Evolutionary conservation across 2,113 vertebrate genomes (phyloP), one percentile per base, ranked within the genome.

Genomic region (Equus quagga): DNA sequence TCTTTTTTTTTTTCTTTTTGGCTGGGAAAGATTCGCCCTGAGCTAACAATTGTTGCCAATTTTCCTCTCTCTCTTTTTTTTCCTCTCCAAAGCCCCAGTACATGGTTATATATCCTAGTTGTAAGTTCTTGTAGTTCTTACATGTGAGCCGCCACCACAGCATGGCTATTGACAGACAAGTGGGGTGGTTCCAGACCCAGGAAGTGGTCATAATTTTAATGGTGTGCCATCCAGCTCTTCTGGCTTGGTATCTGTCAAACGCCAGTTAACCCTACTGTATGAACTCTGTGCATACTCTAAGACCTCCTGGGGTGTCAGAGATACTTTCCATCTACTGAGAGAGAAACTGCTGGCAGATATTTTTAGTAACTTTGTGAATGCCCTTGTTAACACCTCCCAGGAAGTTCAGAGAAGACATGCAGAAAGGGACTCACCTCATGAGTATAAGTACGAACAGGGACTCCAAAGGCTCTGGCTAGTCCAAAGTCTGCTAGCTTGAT

Each of bases 401-500:
- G 79, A 93, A 95, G 26, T 70, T 87, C 67, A 91, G 93, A 73
- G 92, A 94, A 83, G 64, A 85, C 41, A 69, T 76, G 26, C 33
- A 31, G 13, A 93, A 28, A 73, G 36, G 36, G 78, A 87, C 80
- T 94, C 93, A 99, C 99, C 99, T 99, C 99, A 1, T 99, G 99
- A 2, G 99, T 99, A 80, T 99, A 99, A n/a, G 99, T 99, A 60
- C 99, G 99, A 54, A 99, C 99, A 0, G 99, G 99, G 24, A 99
- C 99, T 9, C 99, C 99, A 19, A 99, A 99, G 54, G 99, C 99
- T 82, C 99, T 99, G 0, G 99, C 99, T 92, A 99, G 98, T 41
- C 99, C 99, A n/a, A 99, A 99, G 96, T 99, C 99, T 0, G 99
- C 99, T 56, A 99, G 98, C 84, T 99, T 99, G 98, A 99, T 99